phyloP scores from a whole-genome alignment of 2,113 vertebrate genomes.

The Morphnarchus princeps region DNA sequence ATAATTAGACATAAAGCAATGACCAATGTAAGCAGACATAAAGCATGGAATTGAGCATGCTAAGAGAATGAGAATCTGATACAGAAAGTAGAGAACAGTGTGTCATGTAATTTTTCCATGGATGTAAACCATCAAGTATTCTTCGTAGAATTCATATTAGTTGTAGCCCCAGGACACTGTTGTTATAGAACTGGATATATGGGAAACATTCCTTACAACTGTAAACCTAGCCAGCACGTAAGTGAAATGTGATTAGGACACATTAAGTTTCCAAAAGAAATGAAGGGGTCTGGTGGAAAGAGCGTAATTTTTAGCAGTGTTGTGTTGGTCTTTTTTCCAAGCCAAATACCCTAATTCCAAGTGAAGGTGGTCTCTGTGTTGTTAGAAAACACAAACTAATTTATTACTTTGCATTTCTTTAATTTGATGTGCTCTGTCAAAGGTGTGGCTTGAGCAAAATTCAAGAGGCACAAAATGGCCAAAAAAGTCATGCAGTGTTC shows the following conservation, averaged over 20 bases:
- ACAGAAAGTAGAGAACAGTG: neutral
- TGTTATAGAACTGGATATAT: neutral
- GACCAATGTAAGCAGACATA: neutral
- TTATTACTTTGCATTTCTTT: neutral
- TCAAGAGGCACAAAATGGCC: neutral
- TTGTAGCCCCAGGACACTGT: neutral
- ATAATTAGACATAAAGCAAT: neutral
- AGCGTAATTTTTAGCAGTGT: neutral
- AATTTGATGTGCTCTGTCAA: conserved; percentile 6
- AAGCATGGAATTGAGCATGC: neutral
- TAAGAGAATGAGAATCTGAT: neutral
- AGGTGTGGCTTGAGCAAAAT: neutral
- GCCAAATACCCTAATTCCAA: neutral
- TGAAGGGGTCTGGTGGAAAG: neutral
- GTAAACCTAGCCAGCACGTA: neutral
- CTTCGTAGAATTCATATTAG: neutral
- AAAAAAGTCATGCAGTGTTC: neutral
- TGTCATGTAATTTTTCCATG: neutral
- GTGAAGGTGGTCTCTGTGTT: neutral
- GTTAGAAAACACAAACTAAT: neutral
- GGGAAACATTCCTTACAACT: neutral
- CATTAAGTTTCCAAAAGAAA: neutral
- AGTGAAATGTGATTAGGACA: neutral
- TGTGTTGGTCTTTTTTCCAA: neutral
- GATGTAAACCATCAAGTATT: neutral